These are phyloP conservation scores for Ciona savignyi DNA, from an alignment of 23 tunicate species.

Conservation along the genomic window DNA sequence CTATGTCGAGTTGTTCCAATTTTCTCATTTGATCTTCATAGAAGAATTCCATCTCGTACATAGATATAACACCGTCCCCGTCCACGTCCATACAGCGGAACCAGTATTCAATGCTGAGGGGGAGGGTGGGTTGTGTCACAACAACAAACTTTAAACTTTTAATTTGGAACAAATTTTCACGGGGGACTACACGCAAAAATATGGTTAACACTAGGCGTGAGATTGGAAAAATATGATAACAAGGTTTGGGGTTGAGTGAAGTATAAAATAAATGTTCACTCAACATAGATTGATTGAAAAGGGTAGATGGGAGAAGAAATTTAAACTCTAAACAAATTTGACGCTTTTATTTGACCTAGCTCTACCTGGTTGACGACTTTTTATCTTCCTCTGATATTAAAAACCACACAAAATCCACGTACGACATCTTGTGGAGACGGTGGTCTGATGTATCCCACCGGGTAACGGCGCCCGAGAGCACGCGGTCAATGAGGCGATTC, in stretches of 20 bases:
- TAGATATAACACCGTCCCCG: constrained; percentile 94
- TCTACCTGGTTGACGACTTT: constrained; percentile 61
- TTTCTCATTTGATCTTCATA: constrained; percentile 85
- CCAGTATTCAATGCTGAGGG: constrained; percentile 86
- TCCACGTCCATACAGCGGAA: constrained; percentile 94
- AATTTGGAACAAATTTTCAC: too few species aligned
- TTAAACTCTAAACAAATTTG: too few species aligned
- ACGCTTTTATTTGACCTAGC: too few species aligned
- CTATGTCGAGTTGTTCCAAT: constrained; percentile 90
- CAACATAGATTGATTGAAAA: too few species aligned
- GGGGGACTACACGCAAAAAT: too few species aligned
- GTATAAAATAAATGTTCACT: too few species aligned
- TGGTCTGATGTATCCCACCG: constrained; percentile 91
- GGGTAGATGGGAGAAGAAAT: too few species aligned
- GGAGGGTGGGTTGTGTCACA: too few species aligned
- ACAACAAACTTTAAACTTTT: too few species aligned
- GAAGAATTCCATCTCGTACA: constrained; percentile 97
- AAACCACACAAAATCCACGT: constrained; percentile 98
- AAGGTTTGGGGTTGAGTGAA: too few species aligned
- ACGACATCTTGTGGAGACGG: constrained; percentile 67
- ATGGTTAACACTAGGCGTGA: too few species aligned
- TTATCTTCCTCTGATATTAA: constrained; percentile 93
- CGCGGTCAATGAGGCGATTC: constrained; percentile 77
- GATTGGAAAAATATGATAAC: too few species aligned
- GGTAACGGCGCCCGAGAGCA: constrained; percentile 96